Evolutionary conservation across 2,113 vertebrate species (phyloP).

Genomic region (Crotalus helleri): DNA sequence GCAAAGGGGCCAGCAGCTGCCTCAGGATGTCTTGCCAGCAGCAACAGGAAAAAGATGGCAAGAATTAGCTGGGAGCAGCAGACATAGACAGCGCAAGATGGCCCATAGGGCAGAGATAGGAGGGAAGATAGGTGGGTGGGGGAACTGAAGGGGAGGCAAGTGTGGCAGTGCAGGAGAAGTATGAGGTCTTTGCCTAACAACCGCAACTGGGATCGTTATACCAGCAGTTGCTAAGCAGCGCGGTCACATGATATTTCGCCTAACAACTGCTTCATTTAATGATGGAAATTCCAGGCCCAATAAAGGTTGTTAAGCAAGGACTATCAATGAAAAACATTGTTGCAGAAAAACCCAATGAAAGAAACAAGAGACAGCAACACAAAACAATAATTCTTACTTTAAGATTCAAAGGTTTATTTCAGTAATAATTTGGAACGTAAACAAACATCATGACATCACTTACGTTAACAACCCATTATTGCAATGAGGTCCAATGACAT

Average conservation of each 20-base stretch:
- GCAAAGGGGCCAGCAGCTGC: background rate
- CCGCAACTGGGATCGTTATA: background rate
- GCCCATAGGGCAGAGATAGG: background rate
- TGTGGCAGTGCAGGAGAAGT: background rate
- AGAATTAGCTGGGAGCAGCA: background rate
- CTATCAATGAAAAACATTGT: background rate
- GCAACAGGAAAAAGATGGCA: background rate
- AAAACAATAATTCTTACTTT: too few species aligned
- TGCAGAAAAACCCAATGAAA: too few species aligned
- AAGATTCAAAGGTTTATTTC: too few species aligned
- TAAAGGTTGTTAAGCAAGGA: background rate
- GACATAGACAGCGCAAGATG: background rate
- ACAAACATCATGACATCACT: too few species aligned
- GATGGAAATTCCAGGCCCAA: background rate
- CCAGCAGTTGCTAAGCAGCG: background rate
- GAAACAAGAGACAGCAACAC: too few species aligned
- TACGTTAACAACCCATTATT: too few species aligned
- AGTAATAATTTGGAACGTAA: too few species aligned
- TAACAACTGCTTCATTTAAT: background rate
- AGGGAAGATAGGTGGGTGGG: background rate
- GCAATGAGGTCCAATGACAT: too few species aligned
- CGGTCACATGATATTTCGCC: background rate
- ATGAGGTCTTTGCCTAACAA: background rate
- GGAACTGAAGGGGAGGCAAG: background rate
- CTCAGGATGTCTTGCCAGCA: background rate